Conservation (phyloP, 2,797 vertebrate genomes). For the Garrulus glandarius region DNA sequence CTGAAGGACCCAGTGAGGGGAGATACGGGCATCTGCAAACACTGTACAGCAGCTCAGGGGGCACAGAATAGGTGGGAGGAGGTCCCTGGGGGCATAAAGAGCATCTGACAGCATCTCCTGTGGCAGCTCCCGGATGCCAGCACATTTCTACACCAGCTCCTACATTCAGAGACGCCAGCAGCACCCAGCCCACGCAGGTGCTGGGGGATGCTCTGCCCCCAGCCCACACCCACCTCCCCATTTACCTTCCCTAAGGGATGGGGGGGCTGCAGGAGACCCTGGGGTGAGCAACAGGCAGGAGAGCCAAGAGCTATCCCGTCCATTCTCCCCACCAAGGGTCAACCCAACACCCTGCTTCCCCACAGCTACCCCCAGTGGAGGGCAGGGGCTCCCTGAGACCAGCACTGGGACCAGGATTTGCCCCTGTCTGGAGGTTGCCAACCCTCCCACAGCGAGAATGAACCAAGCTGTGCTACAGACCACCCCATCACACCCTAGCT, state of each 20-base stretch:
- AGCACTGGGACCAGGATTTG: not conserved
- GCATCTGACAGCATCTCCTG: not conserved
- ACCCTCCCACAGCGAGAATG: rapidly evolving
- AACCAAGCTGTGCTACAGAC: not conserved
- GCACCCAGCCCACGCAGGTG: not conserved
- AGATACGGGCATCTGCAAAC: not conserved
- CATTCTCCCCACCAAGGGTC: not conserved
- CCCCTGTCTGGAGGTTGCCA: not conserved
- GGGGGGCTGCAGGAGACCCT: not conserved
- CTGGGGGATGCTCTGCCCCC: not conserved
- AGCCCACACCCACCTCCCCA: not conserved
- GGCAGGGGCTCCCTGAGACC: not conserved
- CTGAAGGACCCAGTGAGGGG: not conserved
- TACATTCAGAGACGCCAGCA: rapidly evolving
- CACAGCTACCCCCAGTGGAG: not conserved
- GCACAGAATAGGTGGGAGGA: not conserved
- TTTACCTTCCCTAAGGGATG: rapidly evolving
- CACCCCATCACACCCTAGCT: rapidly evolving
- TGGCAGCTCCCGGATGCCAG: not conserved
- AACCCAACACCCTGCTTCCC: not conserved
- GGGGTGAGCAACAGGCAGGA: not conserved
- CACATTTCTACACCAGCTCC: not conserved
- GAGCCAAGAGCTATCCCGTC: not conserved
- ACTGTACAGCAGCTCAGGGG: not conserved
- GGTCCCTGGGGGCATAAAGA: not conserved